Base-by-base conservation (phyloP, 2,888 invertebrate genomes). In the Drosophila hamatofila region DNA sequence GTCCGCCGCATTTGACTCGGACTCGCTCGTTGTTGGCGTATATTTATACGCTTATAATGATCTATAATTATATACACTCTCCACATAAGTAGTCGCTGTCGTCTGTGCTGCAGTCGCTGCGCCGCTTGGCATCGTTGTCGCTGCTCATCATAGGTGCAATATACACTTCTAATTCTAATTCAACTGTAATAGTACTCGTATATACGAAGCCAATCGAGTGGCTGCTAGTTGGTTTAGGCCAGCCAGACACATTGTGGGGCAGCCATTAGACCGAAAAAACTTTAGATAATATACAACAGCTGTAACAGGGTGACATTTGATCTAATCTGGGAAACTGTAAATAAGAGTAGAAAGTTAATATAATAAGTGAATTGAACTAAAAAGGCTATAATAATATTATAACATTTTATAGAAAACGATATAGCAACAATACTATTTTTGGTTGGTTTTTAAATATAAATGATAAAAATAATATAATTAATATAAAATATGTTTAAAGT, bases 151-250 rank as follows among this genome's bases (percentile, higher is more conserved):
- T 56, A 51, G 69, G 55, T 82, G 88, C 85, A 86, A 86, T 80
- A 66, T 62, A 86, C 88, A 88, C 88, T 82, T 88, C 82, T 88
- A 88, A 86, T 82, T 86, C 80, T 82, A 88, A 86, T 86, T 86
- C 71, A 74, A 78, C 70, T 86, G 83, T 83, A 88, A 86, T 72
- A 49, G 49, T 80, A 52, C 52, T 52, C 52, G 52, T 12, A 73
- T 80, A 83, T 66, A 82, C 73, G 81, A 63, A 65, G 67, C 68
- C 69, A 76, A 58, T 61, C 18, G 65, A 33, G 42, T 25, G 41
- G 11, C 30, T 46, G 65, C 39, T 57, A 39, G 35, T 44, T 30
- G 33, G 62, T 46, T 56, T 73, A 65, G 84, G 74, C 79, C 73
- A 75, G 46, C 70, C 42, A 64, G 60, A 68, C 56, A 42, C 51